Conservation (phyloP, 2,113 vertebrate species). For the Stegastes partitus region DNA sequence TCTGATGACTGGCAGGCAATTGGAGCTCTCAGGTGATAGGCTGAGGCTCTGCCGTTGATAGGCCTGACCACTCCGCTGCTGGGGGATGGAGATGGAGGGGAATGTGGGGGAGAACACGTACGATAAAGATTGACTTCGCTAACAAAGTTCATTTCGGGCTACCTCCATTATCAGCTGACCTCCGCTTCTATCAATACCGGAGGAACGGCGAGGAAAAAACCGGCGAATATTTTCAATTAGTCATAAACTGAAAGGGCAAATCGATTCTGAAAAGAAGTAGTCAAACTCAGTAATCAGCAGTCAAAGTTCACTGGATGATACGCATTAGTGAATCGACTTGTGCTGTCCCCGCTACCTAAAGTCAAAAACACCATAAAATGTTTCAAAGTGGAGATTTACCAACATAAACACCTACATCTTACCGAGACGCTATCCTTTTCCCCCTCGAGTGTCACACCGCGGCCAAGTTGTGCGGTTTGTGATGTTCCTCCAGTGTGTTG, state of each 20-base stretch:
- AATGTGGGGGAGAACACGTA: slow-evolving; percentile 40
- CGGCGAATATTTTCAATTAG: not conserved
- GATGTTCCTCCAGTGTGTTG: too few species aligned
- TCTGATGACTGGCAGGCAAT: slow-evolving; percentile 82
- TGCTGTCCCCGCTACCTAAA: too few species aligned
- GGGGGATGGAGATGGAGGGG: slow-evolving; percentile 51
- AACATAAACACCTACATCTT: too few species aligned
- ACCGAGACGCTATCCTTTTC: too few species aligned
- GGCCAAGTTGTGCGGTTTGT: too few species aligned
- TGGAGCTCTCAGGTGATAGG: slow-evolving; percentile 70
- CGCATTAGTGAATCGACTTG: too few species aligned
- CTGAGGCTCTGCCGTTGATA: slow-evolving; percentile 66
- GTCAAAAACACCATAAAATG: too few species aligned
- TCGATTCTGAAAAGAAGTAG: too few species aligned
- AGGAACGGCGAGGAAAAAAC: not conserved
- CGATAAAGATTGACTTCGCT: slow-evolving; percentile 33
- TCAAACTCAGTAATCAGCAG: too few species aligned
- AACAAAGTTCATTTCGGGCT: slow-evolving; percentile 54
- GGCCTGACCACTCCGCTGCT: slow-evolving; percentile 64
- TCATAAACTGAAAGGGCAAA: not conserved
- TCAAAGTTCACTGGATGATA: too few species aligned
- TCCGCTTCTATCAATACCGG: slow-evolving; percentile 2
- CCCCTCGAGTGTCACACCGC: too few species aligned
- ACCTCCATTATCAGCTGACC: slow-evolving; percentile 15
- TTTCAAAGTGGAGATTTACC: too few species aligned